Evolutionary conservation across 2,113 vertebrate species (phyloP), one percentile per base, ranked within the genome.

Genomic region (Plectropomus leopardus): DNA sequence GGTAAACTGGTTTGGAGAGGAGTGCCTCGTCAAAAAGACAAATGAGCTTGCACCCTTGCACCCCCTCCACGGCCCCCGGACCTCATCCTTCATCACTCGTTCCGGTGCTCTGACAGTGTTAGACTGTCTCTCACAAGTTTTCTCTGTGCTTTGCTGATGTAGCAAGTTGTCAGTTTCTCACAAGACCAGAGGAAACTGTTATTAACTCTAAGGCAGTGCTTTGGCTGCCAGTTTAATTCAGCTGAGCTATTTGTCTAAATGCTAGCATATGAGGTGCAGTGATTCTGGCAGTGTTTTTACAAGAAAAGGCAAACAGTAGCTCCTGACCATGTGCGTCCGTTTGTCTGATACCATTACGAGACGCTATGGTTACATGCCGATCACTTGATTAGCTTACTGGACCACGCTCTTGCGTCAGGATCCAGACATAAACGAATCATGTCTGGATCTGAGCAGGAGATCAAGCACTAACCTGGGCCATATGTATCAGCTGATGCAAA

Each of bases 221-320:
- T 58, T 58, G 36, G 63, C 82, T 85, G 88, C 89, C 89, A 83
- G 73, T 85, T 75, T 23, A 65, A 64, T 55, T 83, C 70, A 83
- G 60, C 78, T 51, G 23, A 78, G 77, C 69, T 82, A 78, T 90
- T 89, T 77, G 75, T 91, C 75, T 90, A 90, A 92, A 73, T 76
- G 83, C 78, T 74, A 69, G 72, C 87, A 90, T 71, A 83, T 86
- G 89, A 90, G 80, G 72, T 13, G 1, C 71, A 50, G 71, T 21
- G 32, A 85, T 83, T 86, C 69, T 80, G 78, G 67, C 79, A 68
- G 76, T 70, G 76, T 86, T 86, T 86, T 90, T 79, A 78, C 63
- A 78, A 84, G 78, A 73, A 53, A 55, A 78, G 47, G 75, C 55
- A 71, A 72, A 84, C 83, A 48, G 83, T 79, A 79, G 85, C 82